Percentiles rank a stretch among this genome's conserved stretches.
These are phyloP conservation scores for Hycleus phaleratus DNA, from an alignment of 1,140 invertebrate genomes.

Conservation along the genomic window DNA sequence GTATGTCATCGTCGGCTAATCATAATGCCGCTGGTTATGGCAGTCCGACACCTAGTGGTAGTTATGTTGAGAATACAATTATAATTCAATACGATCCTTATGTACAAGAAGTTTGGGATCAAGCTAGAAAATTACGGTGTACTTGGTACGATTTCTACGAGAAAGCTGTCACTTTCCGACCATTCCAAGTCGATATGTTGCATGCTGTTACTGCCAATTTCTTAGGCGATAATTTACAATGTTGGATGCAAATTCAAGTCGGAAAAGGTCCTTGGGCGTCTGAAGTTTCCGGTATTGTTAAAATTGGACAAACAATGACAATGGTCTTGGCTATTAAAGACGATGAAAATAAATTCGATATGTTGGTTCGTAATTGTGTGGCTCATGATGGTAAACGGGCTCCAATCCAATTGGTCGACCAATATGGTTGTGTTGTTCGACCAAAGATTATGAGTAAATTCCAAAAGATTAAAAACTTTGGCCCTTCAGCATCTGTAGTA, in stretches of 20 bases:
- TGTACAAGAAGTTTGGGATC: slow-evolving; percentile 87
- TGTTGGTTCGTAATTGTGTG: slow-evolving; percentile 89
- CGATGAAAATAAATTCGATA: slow-evolving; percentile 92
- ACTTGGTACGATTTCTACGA: slow-evolving; percentile 95
- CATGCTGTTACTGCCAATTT: slow-evolving; percentile 91
- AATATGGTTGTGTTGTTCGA: slow-evolving; percentile 83
- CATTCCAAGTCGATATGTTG: slow-evolving; percentile 90
- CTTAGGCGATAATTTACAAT: slow-evolving; percentile 88
- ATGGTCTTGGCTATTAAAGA: slow-evolving; percentile 94
- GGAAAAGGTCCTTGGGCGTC: slow-evolving; percentile 92
- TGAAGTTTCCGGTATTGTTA: slow-evolving; percentile 89
- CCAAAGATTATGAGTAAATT: slow-evolving; percentile 93
- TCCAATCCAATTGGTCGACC: slow-evolving; percentile 87
- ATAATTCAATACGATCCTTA: slow-evolving; percentile 93
- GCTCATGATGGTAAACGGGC: slow-evolving; percentile 89
- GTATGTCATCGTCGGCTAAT: slow-evolving; percentile 81
- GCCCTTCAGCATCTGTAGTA: slow-evolving; percentile 84
- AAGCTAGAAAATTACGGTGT: slow-evolving; percentile 75
- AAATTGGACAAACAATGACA: slow-evolving; percentile 93
- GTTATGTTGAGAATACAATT: slow-evolving; percentile 91
- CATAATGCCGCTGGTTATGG: slow-evolving; percentile 69
- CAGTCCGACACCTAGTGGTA: slow-evolving; percentile 76
- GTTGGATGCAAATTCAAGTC: slow-evolving; percentile 95
- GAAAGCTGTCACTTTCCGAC: slow-evolving; percentile 86
- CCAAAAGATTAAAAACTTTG: slow-evolving; percentile 94